Base-by-base conservation (phyloP, 2,113 vertebrate genomes). In the Sardina pilchardus region DNA sequence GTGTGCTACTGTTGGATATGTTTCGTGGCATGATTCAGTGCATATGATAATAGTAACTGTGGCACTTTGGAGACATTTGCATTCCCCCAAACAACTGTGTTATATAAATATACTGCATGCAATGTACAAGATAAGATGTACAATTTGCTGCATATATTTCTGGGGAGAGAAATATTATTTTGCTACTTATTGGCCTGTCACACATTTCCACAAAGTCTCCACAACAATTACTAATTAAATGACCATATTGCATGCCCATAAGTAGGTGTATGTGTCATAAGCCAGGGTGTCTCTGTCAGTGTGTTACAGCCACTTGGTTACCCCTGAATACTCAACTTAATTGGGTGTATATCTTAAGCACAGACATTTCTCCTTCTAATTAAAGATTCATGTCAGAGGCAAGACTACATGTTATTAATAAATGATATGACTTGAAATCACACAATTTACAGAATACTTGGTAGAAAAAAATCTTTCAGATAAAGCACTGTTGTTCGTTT, bases 331-430 rank as follows among this genome's bases (percentile, higher is more conserved):
- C 71, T 34, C 71, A 78, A 78, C 71, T 78, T 78, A 78, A 78
- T 78, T 78, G 71, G 71, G 71, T 78, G 14, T 78, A 78, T 78
- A 78, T 78, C 71, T 78, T 78, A 78, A 78, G 71, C 71, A 78
- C 30, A 78, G 71, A 12, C 71, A 78, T 78, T 78, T 78, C 71
- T 78, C 71, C 71, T 78, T 78, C 71, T 78, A 78, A 78, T 78
- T 78, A 78, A 78, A 78, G 71, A 36, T 78, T 78, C 71, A 78
- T 78, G 71, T 78, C 71, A 78, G 71, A 78, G 71, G 71, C 71
- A 78, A 78, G 71, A 34, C 71, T 78, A 78, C 30, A 78, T 39
- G 71, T 78, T 34, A 78, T 78, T 78, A 78, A 78, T 78, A 78
- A 78, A 78, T 78, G 19, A 78, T 78, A 78, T 36, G 30, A 34